Evolutionary conservation across 2,113 vertebrate species (phyloP), one percentile per base, ranked within the genome.

Genomic region (Ovis canadensis): DNA sequence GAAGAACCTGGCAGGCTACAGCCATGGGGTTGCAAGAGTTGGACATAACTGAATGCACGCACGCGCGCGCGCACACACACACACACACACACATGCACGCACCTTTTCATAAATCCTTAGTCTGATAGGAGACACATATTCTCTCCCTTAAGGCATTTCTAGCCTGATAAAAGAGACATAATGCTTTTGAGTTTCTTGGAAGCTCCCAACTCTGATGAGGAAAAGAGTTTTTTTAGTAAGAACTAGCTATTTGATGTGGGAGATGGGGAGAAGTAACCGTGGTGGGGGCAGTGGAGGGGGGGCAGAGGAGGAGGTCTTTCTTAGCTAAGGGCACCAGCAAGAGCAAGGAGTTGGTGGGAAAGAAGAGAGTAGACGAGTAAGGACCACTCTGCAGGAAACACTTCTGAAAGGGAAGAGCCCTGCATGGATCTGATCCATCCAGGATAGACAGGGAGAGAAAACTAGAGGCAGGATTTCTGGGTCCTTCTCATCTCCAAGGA

Each of bases 21-120:
- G 71, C 36, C 71, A 77, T 7, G 71, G 23, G 36, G 21, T 13
- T 27, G 12, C 71, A 77, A 71, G 36, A 43, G 71, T 43, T 40
- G 17, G 71, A 43, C 36, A 43, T 27, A 23, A 77, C 36, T 77
- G 71, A 77, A 6, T 71, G 19, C n/a, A 14, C 0, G 13, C 29
- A 12, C 48, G 9, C 45, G 8, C 45, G 45, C 8, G 8, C 2
- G 45, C 8, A 2, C 0, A 1, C 10, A 4, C 57, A 13, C 5
- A 13, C 57, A 57, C 1, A 5, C 57, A 11, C 9, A 11, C 55
- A 10, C 3, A 10, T 8, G 3, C 62, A 17, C 3, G 17, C 6
- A 48, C 40, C 27, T 43, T 57, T 83, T 87, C 12, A 67, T 43
- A 19, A 62, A 85, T 36, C 23, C 43, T 86, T 62, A n/a, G 2